Evolutionary conservation across 2,888 invertebrate species (phyloP).

Genomic region (Hypsopygia costalis): DNA sequence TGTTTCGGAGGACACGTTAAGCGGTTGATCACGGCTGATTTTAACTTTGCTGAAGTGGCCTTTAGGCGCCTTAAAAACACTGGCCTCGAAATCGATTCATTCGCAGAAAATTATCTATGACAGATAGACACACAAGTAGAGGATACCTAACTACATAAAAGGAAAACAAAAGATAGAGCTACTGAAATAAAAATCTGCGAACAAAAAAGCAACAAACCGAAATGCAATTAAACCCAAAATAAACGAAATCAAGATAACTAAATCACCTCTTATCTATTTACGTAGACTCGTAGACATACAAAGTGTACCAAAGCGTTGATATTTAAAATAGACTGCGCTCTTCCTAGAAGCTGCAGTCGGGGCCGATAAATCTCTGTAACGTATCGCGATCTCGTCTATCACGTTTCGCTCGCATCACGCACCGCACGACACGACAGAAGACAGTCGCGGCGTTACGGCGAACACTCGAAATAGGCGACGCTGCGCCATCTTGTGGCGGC

Average conservation of each 20-base stretch:
- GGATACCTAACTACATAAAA: too few relatives aligned
- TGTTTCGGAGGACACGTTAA: too few relatives aligned
- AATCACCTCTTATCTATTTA: too few relatives aligned
- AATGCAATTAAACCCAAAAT: not conserved
- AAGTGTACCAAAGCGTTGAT: not conserved
- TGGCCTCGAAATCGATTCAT: too few relatives aligned
- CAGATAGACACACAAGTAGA: too few relatives aligned
- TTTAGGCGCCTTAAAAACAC: too few relatives aligned
- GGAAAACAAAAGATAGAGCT: too few relatives aligned
- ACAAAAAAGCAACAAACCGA: not conserved
- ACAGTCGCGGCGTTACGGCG: conserved; percentile 24
- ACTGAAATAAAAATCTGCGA: too few relatives aligned
- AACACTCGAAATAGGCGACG: conserved; percentile 45
- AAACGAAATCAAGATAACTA: not conserved
- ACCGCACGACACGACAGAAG: conserved; percentile 4
- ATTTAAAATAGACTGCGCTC: conserved; percentile 18
- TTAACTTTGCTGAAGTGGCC: too few relatives aligned
- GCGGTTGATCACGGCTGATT: too few relatives aligned
- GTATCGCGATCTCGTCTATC: conserved; percentile 36
- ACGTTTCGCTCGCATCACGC: conserved; percentile 36
- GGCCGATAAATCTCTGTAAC: conserved; percentile 18
- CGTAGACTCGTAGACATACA: not conserved
- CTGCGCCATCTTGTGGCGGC: conserved; percentile 23
- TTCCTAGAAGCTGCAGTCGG: conserved; percentile 18
- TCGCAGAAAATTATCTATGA: too few relatives aligned